Base-by-base conservation (phyloP, 2,113 vertebrate species). In the Menura novaehollandiae region DNA sequence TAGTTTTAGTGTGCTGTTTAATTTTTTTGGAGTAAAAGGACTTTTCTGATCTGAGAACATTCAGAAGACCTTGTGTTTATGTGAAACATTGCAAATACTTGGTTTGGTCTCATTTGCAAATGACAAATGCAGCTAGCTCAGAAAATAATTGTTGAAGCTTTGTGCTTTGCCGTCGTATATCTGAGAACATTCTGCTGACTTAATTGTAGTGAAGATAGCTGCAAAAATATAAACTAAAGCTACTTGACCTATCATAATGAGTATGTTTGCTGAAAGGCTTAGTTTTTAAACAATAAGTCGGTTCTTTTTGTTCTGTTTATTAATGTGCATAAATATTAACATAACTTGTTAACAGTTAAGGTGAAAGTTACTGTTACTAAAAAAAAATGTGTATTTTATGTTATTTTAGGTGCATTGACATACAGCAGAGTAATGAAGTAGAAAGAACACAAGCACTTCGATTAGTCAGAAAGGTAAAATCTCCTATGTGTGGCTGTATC, bases 391-490 rank as follows among this genome's bases (percentile, higher is more conserved):
- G 7, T 18, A 55, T 91, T 80, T 95, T 53, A 58, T 90, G 47
- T 91, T 94, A 35, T 93, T 74, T 96, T 97, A 99, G 99, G 98
- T 99, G 99, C 97, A 99, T 99, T 96, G 99, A 99, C 97, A 99
- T 99, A 97, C 99, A 99, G 91, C 99, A 99, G 97, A 99, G 99
- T 98, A 99, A 99, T 77, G 99, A 99, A 98, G 99, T 99, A 76
- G 99, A 99, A 97, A 98, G 99, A 96, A 99, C 99, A 85, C 99
- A 99, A 97, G 99, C 99, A 89, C 99, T 99, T 97, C 98, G 99
- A 95, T 98, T 99, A 83, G 99, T 99, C 94, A 98, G 99, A 98
- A 99, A 99, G 99, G 99, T 99, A 98, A 84, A 74, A 41, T 78
- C 23, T 81, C 44, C 24, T 76, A 1, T 69, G 9, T 71, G 2